Evolutionary conservation across 2,113 vertebrate genomes (phyloP).

Genomic region (Dasyornis broadbenti): DNA sequence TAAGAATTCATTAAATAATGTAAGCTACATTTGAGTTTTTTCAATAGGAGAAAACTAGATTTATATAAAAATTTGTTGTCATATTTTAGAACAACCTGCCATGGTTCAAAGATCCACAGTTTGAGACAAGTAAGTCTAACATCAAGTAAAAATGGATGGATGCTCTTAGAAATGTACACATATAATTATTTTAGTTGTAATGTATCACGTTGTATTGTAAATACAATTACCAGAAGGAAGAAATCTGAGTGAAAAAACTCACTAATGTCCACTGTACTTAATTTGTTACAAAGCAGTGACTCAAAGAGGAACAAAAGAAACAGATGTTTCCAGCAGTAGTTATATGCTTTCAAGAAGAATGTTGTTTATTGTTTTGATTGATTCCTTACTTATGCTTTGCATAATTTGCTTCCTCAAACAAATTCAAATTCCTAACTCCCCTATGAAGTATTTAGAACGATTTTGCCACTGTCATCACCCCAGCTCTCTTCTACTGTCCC

Average conservation of each 20-base stretch:
- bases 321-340: neutral
- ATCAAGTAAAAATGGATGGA: neutral
- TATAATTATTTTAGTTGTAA: neutral
- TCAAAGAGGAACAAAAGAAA: neutral
- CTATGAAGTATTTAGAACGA: neutral
- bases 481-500: neutral
- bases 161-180: neutral
- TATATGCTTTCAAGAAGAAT: neutral
- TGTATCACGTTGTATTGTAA: neutral
- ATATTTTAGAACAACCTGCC: neutral
- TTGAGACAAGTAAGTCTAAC: neutral
- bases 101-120: neutral
- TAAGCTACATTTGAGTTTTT: neutral
- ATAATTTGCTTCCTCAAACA: neutral
- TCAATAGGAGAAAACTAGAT: neutral
- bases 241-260: neutral
- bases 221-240: neutral
- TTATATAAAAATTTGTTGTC: neutral
- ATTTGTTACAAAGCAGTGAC: neutral
- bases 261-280: neutral
- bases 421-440: neutral
- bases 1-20: neutral
- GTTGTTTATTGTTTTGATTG: neutral
- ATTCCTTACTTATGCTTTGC: neutral
- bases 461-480: neutral